Base-by-base conservation (phyloP, 2,797 vertebrate species). In the Girardinus metallicus region DNA sequence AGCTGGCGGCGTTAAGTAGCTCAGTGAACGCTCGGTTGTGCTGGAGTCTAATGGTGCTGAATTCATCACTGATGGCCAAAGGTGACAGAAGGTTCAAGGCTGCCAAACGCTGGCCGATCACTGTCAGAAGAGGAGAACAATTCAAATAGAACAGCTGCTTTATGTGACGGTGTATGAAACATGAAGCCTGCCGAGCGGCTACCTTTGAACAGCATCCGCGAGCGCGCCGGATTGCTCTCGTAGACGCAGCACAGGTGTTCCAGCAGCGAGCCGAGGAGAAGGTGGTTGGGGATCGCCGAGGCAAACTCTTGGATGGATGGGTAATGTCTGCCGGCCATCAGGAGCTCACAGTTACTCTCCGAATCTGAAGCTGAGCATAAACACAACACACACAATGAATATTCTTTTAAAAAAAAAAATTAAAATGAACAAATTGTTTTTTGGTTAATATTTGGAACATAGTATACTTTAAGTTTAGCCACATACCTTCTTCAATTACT, bases 221-320 rank as follows among this genome's bases (percentile, higher is more conserved):
- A 98, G 44, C 94, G 97, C 0, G 95, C 87, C 0, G 97, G 97
- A 79, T 98, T 95, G 72, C 95, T 96, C 4, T 98, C 97, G 4
- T 99, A 98, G 79, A 99, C 95, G 7, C 97, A 97, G 91, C 98
- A 99, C 77, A 99, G 93, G 84, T 99, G 98, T 86, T 99, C 98
- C 80, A 99, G 94, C 75, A 99, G 91, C 0, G 99, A 99, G 21
- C 98, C 98, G 0, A 99, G 94, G 66, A 99, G 92, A 6, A 99
- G 96, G 81, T 99, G 98, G 94, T 99, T 99, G 60, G 99, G 98
- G 83, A 99, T 97, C 2, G 96, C 96, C 0, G 97, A 97, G 4
- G 97, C 97, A 88, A 97, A 96, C 90, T 96, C 96, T 77, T 95
- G 93, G 84, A 96, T 88, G 26, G 94, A 95, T 0, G 90, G 85